A percentile compares a stretch with the other conserved stretches of the same genome.
phyloP scores from a whole-genome alignment of 2,888 invertebrate species.

The Cynaeus angustus region DNA sequence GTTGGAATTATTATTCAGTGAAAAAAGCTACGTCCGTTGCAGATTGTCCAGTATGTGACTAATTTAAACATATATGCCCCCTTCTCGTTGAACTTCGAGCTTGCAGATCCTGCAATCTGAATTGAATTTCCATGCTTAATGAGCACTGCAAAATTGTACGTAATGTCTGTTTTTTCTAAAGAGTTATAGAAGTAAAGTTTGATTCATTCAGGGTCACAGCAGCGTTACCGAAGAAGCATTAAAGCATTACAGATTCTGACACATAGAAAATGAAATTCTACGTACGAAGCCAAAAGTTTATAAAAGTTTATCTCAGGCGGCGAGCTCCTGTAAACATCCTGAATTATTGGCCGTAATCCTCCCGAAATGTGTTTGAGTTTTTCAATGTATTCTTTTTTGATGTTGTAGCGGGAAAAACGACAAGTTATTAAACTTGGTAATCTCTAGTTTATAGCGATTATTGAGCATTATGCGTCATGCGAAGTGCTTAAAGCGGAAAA shows the following conservation, averaged over 20 bases:
- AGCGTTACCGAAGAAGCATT: slow-evolving; percentile 53
- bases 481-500: slow-evolving; percentile 39
- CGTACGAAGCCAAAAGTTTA: slow-evolving; percentile 54
- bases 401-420: slow-evolving; percentile 36
- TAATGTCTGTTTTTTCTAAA: slow-evolving; percentile 16
- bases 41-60: slow-evolving; percentile 14
- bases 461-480: slow-evolving; percentile 44
- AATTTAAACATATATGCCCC: slow-evolving; percentile 45
- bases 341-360: slow-evolving; percentile 58
- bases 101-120: slow-evolving; percentile 13
- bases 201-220: slow-evolving; percentile 47
- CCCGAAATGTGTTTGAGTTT: slow-evolving; percentile 54
- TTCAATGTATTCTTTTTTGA: slow-evolving; percentile 50
- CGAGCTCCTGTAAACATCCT: slow-evolving; percentile 56
- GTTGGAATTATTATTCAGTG: slow-evolving; percentile 11
- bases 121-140: slow-evolving; percentile 51
- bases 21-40: slow-evolving; percentile 16
- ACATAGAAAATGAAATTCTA: slow-evolving; percentile 57
- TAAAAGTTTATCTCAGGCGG: slow-evolving; percentile 52
- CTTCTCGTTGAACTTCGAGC: slow-evolving; percentile 18
- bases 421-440: slow-evolving; percentile 50
- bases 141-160: slow-evolving; percentile 18
- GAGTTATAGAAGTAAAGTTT: slow-evolving; percentile 47
- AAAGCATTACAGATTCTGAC: slow-evolving; percentile 58
- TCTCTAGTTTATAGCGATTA: slow-evolving; percentile 47